Evolutionary conservation across 1,140 invertebrate genomes (phyloP), one percentile per base, ranked within the genome.

Genomic region (Drosophila eugracilis): DNA sequence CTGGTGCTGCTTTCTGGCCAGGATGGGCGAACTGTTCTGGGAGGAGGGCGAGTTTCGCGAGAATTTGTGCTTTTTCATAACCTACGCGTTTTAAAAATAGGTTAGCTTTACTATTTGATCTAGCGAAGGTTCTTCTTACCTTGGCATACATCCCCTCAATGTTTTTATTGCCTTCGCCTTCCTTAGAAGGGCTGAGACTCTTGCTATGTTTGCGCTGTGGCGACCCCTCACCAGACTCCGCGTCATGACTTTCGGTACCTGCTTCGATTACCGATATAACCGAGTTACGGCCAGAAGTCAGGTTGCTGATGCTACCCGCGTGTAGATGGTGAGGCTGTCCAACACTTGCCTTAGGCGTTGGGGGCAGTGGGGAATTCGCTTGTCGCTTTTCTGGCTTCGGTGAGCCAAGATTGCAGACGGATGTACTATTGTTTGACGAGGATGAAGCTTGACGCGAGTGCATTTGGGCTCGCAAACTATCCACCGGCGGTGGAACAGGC

Each of bases 111-210:
- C 4, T 3, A 5, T n/a, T 0, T 10, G 0, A 7, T 9, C 6
- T 12, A n/a, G 6, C 0, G 66, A 28, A 14, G 1, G 22, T 14
- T 34, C n/a, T 0, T 21, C 22, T 58, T 66, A 97, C 96, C 92
- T 97, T 97, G 0, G 96, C 96, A 88, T 97, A 97, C 95, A 97
- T 96, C 74, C 97, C 96, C 80, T 97, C 96, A 1, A 96, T 86
- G 75, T 95, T 84, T n/a, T 75, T 48, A 12, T 55, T 96, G 75
- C 96, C 96, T 75, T 97, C 96, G 1, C 96, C 78, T 76, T 95
- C 95, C 59, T 94, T 94, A 3, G 93, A 93, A 1, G 93, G 93
- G 83, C 93, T 93, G 10, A 90, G 72, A 59, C 89, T 91, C 50
- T 91, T 91, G 53, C 92, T 91, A 94, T 95, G 24, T 45, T 83